Percentiles rank a stretch among this genome's conserved stretches.
Conservation (phyloP, 2,888 invertebrate genomes). For the Acleris emargana region DNA sequence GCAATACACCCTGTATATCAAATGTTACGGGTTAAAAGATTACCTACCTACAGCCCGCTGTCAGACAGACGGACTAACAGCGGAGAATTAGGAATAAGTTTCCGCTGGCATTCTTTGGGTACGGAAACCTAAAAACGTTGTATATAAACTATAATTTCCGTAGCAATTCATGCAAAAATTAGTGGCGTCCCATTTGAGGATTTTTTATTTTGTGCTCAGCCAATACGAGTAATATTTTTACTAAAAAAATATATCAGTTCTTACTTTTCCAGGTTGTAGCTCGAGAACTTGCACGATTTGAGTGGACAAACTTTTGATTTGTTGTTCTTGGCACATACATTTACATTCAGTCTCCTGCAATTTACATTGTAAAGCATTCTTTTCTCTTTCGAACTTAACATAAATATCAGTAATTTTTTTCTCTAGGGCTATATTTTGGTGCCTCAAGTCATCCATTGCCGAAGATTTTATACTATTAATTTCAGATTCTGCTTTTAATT, state of each 20-base stretch:
- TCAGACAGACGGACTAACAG: too few relatives aligned
- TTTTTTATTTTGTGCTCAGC: too few relatives aligned
- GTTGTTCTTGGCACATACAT: constrained; percentile 82
- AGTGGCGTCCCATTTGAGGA: too few relatives aligned
- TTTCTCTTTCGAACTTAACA: constrained; percentile 72
- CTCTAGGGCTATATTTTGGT: constrained; percentile 63
- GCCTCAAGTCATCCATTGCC: constrained; percentile 61
- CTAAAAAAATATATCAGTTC: constrained; percentile 31
- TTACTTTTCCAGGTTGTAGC: constrained; percentile 57
- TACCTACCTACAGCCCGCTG: too few relatives aligned
- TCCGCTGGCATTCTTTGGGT: too few relatives aligned
- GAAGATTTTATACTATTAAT: constrained; percentile 66
- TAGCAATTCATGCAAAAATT: too few relatives aligned
- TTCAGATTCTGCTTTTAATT: constrained; percentile 69
- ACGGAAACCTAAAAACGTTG: too few relatives aligned
- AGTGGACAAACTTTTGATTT: constrained; percentile 79
- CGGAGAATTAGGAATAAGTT: too few relatives aligned
- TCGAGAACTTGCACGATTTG: constrained; percentile 80
- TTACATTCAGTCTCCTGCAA: constrained; percentile 81
- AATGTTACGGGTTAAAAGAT: too few relatives aligned
- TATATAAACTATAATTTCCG: too few relatives aligned
- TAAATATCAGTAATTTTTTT: constrained; percentile 63
- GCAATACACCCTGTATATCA: too few relatives aligned
- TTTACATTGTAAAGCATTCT: constrained; percentile 74
- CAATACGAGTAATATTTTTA: too few relatives aligned